Evolutionary conservation across 1,140 invertebrate genomes (phyloP), one percentile per base, ranked within the genome.

Genomic region (Tetramorium alpestre): DNA sequence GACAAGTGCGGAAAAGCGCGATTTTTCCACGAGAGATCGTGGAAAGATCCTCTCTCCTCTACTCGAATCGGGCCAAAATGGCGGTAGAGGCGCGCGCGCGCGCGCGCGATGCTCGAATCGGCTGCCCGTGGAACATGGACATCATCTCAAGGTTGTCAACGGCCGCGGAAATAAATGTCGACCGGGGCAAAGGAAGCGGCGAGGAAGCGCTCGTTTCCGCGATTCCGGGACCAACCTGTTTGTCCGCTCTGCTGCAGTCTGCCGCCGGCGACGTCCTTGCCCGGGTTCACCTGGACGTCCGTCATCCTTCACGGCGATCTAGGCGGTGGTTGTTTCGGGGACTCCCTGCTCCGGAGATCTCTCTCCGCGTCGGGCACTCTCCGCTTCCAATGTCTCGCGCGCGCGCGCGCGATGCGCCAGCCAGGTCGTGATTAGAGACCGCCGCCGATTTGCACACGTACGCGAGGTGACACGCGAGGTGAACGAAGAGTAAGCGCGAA

Each of bases 281-380:
- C 88, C 75, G 88, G 90, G 67, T 94, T 94, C 78, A 95, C 93
- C 75, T 96, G 96, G 54, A 96, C 95, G 69, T 96, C 96, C 76
- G 95, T 95, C 96, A 96, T 96, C 56, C 73, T 85, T 84, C 64
- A 10, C 22, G 75, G 7, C 33, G 10, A 51, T 54, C 77, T 81
- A 81, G 47, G 49, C 64, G 38, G 54, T 67, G 54, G 67, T 73
- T 25, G 47, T 69, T 51, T 73, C 54, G 41, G 49, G 18, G 44
- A 70, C 47, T 70, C 47, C 25, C 54, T 70, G 47, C 38, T 56
- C 58, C n/a, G 49, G 41, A 51, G 41, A 73, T 76, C n/a, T 62
- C 10, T 76, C 22, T 85, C 28, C 10, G 25, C n/a, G 28, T 58
- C 82, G 69, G 77, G 33, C 73, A 70, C 67, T 81, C 67, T 82